phyloP scores from a whole-genome alignment of 2,797 vertebrate genomes.

The Phrynocephalus guinanensis region DNA sequence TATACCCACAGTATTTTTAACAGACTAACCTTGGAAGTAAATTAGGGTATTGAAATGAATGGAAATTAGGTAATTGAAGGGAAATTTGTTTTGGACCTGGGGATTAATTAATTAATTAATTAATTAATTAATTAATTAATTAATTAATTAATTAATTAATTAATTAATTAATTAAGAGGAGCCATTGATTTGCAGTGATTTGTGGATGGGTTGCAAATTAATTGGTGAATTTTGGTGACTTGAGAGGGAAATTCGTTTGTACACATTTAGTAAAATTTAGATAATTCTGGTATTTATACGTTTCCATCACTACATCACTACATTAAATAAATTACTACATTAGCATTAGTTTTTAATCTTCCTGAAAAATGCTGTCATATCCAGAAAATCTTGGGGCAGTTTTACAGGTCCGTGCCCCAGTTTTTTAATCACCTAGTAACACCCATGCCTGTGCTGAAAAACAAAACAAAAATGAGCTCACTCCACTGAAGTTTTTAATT shows the following conservation, averaged over 20 bases:
- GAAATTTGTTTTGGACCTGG: background rate
- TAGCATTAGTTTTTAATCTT: background rate
- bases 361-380: background rate
- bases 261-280: background rate
- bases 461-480: background rate
- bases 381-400: background rate
- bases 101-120: too few relatives aligned
- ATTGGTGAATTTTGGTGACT: background rate
- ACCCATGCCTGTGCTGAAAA: background rate
- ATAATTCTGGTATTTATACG: background rate
- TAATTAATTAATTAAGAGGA: background rate
- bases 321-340: background rate
- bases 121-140: too few relatives aligned
- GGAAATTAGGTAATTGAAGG: background rate
- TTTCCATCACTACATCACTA: background rate
- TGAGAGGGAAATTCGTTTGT: background rate
- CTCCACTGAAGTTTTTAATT: background rate
- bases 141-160: too few relatives aligned
- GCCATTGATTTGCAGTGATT: background rate
- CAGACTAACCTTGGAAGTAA: background rate
- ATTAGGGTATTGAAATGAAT: background rate
- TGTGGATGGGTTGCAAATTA: background rate
- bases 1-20: background rate
- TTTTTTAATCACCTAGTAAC: background rate
- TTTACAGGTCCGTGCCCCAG: background rate